Percentiles rank a stretch among this genome's conserved stretches.
Evolutionary conservation across 2,888 invertebrate species (phyloP).

Genomic region (Dascillus cervinus): DNA sequence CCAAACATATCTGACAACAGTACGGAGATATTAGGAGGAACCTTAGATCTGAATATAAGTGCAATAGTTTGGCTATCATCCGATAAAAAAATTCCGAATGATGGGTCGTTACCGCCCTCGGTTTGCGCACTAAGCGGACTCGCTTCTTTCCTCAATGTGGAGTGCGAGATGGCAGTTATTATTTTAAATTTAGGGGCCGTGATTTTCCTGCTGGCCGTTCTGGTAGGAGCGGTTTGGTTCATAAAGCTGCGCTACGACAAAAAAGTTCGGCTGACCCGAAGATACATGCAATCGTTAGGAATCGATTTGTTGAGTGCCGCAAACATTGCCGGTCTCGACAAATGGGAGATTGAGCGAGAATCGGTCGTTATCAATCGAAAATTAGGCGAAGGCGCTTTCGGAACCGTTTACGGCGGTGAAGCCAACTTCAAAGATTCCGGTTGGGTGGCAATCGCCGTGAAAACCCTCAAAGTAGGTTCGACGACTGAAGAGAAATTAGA

Average conservation of each 20-base stretch:
- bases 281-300: conserved; percentile 65
- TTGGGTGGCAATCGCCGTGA: conserved; percentile 83
- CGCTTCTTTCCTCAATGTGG: conserved; percentile 57
- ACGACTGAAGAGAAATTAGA: conserved; percentile 81
- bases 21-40: conserved; percentile 46
- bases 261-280: conserved; percentile 56
- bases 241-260: conserved; percentile 63
- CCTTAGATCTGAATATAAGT: conserved; percentile 47
- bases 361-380: conserved; percentile 79
- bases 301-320: conserved; percentile 48
- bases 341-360: conserved; percentile 82
- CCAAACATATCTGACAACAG: conserved; percentile 46
- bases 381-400: conserved; percentile 86
- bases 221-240: conserved; percentile 52
- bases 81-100: conserved; percentile 55
- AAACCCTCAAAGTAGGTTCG: conserved; percentile 79
- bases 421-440: conserved; percentile 59
- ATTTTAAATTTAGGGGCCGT: conserved; percentile 53
- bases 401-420: conserved; percentile 88
- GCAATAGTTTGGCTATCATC: conserved; percentile 58
- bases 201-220: conserved; percentile 47
- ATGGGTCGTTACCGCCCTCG: conserved; percentile 53
- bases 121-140: conserved; percentile 62
- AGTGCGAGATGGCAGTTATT: conserved; percentile 67
- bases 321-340: conserved; percentile 56